Conservation (phyloP, 2,113 vertebrate species). For the Centropus bengalensis region DNA sequence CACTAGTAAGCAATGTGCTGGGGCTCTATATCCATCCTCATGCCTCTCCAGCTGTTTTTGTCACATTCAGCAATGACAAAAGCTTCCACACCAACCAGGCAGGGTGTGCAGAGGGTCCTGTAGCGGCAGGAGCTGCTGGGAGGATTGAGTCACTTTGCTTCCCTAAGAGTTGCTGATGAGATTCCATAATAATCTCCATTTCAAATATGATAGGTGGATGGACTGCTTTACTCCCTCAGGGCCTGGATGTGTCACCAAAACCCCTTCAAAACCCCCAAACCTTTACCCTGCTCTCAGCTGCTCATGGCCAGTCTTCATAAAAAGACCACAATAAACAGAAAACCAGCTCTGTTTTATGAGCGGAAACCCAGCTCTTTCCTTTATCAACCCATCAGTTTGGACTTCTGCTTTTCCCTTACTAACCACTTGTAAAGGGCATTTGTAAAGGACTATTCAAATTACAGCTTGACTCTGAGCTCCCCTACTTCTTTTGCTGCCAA, state of each 20-base stretch:
- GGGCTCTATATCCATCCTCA: background rate
- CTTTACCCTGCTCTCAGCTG: accelerated
- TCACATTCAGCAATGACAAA: accelerated
- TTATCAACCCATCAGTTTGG: background rate
- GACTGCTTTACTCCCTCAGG: background rate
- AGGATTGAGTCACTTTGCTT: background rate
- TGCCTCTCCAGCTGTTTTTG: accelerated
- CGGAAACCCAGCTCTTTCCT: background rate
- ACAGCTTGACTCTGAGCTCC: accelerated
- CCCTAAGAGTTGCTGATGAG: background rate
- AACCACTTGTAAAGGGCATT: accelerated
- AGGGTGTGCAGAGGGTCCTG: background rate
- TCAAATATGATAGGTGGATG: background rate
- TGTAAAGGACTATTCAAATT: background rate
- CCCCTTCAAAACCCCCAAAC: accelerated
- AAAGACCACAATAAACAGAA: background rate
- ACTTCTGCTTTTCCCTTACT: background rate
- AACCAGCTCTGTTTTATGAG: background rate
- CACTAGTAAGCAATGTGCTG: accelerated
- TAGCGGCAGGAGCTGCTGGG: background rate
- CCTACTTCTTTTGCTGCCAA: background rate
- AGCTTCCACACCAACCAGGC: accelerated
- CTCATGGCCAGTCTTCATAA: background rate
- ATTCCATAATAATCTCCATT: accelerated
- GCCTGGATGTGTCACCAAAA: background rate